Evolutionary conservation across 2,888 invertebrate genomes (phyloP).

Genomic region (Pollenia griseotomentosa): DNA sequence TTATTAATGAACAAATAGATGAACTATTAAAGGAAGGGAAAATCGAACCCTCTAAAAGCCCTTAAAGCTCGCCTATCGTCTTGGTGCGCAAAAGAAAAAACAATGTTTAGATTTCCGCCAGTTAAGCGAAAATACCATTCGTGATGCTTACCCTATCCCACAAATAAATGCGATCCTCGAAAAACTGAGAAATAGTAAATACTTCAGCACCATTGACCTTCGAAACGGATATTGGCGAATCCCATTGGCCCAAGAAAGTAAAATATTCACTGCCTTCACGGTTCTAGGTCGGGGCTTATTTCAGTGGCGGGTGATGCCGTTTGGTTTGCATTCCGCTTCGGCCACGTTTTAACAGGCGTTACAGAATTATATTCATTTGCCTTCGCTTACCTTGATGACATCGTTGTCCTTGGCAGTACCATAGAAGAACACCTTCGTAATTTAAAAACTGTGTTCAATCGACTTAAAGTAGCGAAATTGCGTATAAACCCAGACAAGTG

Average conservation of each 20-base stretch:
- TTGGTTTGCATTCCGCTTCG: background rate
- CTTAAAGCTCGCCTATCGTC: conserved; percentile 37
- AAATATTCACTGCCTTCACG: conserved; percentile 24
- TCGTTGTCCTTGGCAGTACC: no score
- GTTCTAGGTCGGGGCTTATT: conserved; percentile 8
- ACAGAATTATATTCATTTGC: no score
- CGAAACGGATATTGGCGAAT: conserved; percentile 18
- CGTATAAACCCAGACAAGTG: no score
- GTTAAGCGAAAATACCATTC: background rate
- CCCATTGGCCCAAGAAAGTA: background rate
- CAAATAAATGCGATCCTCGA: background rate
- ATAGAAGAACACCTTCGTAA: no score
- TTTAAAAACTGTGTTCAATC: no score
- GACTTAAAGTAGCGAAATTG: no score
- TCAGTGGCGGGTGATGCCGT: conserved; percentile 17
- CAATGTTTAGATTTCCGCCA: conserved; percentile 4
- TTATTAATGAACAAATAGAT: conserved; percentile 40
- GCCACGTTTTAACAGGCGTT: no score
- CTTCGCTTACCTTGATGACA: no score
- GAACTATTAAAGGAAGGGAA: background rate
- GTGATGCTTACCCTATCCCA: conserved; percentile 10
- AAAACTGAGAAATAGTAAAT: background rate
- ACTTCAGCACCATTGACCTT: conserved; percentile 19
- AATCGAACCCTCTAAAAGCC: conserved; percentile 41
- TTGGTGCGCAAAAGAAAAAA: conserved; percentile 29